Conservation (phyloP, 2,888 invertebrate genomes). For the Nomada flava region DNA sequence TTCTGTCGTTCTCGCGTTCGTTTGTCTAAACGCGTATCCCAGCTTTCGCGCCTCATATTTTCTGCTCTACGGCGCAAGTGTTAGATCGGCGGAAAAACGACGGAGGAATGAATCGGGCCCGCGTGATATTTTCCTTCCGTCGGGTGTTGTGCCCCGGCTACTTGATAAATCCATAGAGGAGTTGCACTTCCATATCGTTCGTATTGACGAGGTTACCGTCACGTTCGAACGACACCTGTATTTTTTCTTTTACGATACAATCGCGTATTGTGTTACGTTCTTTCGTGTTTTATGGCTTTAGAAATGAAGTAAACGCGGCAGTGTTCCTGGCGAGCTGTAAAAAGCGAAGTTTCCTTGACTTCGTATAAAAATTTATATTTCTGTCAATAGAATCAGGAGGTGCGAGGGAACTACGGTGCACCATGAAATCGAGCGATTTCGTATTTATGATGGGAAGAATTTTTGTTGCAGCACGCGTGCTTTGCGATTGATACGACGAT, state of each 20-base stretch:
- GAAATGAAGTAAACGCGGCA: too few relatives aligned
- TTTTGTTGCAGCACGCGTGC: too few relatives aligned
- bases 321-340: too few relatives aligned
- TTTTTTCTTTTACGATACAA: not conserved
- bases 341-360: too few relatives aligned
- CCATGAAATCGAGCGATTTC: too few relatives aligned
- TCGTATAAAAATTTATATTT: too few relatives aligned
- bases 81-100: not conserved
- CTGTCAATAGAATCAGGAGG: too few relatives aligned
- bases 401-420: too few relatives aligned
- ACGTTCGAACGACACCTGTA: not conserved
- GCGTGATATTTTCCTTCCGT: not conserved
- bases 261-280: not conserved
- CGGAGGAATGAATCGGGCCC: not conserved
- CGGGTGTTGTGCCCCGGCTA: not conserved
- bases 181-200: not conserved
- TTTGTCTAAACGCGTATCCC: not conserved
- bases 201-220: not conserved
- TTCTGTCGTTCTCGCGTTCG: not conserved
- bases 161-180: constrained; percentile 9
- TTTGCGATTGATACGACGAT: too few relatives aligned
- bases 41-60: not conserved
- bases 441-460: too few relatives aligned
- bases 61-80: not conserved
- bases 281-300: too few relatives aligned